Evolutionary conservation across 2,797 vertebrate species (phyloP).

Genomic region (Melopsittacus undulatus): DNA sequence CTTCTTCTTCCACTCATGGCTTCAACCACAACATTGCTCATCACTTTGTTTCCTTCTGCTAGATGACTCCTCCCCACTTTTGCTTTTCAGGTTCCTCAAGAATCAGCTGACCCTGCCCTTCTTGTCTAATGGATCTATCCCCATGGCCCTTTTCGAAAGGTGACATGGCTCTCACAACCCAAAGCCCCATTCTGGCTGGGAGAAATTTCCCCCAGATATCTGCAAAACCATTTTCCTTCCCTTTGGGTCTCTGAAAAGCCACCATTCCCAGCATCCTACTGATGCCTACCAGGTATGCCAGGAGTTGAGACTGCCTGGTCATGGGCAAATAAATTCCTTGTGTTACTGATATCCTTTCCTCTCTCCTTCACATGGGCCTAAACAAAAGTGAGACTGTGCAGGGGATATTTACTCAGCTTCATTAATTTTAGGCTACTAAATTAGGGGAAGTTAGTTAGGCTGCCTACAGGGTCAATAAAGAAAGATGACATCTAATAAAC

Average conservation of each 20-base stretch:
- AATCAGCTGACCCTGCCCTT: not conserved
- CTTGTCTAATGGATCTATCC: not conserved
- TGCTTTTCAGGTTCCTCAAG: not conserved
- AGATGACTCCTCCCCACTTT: not conserved
- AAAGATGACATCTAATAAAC: not conserved
- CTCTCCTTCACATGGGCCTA: not conserved
- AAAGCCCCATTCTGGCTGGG: not conserved
- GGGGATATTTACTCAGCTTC: not conserved
- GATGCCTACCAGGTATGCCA: not conserved
- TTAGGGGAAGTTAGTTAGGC: not conserved
- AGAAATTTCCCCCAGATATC: not conserved
- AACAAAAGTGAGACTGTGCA: not conserved
- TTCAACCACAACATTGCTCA: not conserved
- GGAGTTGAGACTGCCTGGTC: not conserved
- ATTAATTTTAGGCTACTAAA: slow-evolving; percentile 18
- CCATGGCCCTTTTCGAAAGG: not conserved
- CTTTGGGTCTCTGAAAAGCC: not conserved
- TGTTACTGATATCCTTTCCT: not conserved
- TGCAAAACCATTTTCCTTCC: not conserved
- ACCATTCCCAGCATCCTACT: not conserved
- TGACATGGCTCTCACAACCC: not conserved
- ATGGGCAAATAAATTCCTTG: not conserved
- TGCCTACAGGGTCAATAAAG: not conserved
- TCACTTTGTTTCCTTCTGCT: not conserved
- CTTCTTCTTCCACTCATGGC: not conserved